These are phyloP conservation scores for Tauraco hartlaubi DNA, from an alignment of 2,797 vertebrate species.

Conservation along the genomic window DNA sequence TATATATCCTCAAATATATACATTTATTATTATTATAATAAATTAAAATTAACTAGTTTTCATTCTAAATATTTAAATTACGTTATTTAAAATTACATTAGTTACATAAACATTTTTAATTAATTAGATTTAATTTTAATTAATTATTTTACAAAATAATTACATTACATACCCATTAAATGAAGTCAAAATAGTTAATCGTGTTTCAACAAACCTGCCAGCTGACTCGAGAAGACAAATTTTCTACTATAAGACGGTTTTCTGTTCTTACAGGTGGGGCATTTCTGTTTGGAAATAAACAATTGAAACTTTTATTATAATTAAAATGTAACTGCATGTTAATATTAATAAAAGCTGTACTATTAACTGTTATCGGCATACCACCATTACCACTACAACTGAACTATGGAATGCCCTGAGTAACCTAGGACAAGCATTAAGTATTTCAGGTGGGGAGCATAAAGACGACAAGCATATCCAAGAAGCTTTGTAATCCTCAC, in stretches of 20 bases:
- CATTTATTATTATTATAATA: constrained; percentile 63
- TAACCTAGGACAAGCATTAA: neutral
- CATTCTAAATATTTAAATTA: constrained; percentile 64
- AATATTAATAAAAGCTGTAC: accelerated
- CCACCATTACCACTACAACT: accelerated
- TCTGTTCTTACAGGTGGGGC: constrained; percentile 96
- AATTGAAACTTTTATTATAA: neutral
- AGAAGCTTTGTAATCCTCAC: neutral
- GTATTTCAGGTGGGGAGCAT: accelerated
- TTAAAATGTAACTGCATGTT: accelerated
- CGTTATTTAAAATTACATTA: constrained; percentile 56
- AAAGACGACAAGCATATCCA: accelerated
- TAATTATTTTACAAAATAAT: constrained; percentile 36
- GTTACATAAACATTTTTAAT: constrained; percentile 13
- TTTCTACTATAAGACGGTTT: constrained; percentile 97
- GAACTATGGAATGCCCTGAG: accelerated
- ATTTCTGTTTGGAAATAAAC: constrained; percentile 79
- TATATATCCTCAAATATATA: constrained; percentile 81
- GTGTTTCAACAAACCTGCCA: constrained; percentile 93
- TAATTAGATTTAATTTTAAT: constrained; percentile 33
- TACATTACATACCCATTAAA: constrained; percentile 76
- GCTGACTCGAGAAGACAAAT: constrained; percentile 95
- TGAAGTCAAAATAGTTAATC: constrained; percentile 73
- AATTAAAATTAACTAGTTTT: constrained; percentile 62
- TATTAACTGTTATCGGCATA: accelerated